Evolutionary conservation across 35 echinoderm and acorn worm genomes (phyloP).

Genomic region (Ptychodera flava): DNA sequence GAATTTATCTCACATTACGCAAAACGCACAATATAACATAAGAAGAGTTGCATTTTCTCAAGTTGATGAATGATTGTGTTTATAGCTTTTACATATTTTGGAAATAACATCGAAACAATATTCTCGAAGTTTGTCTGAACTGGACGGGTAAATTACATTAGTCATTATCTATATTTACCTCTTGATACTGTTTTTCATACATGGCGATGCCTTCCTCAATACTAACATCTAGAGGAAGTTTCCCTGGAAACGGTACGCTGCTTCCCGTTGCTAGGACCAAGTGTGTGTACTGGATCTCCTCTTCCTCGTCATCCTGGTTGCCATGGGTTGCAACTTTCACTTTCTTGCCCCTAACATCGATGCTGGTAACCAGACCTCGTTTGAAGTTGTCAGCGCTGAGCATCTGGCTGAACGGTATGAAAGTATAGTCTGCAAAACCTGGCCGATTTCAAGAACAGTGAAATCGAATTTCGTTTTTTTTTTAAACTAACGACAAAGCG

Average conservation of each 20-base stretch:
- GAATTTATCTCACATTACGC: too few relatives aligned
- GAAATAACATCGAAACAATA: too few relatives aligned
- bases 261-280: constrained; percentile 75
- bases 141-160: too few relatives aligned
- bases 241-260: constrained; percentile 48
- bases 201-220: neutral
- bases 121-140: too few relatives aligned
- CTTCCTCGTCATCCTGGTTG: constrained; percentile 30
- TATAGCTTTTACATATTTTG: too few relatives aligned
- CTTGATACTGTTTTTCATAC: neutral
- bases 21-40: too few relatives aligned
- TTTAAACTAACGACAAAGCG: too few relatives aligned
- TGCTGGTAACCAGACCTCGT: constrained; percentile 43
- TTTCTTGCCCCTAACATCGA: constrained; percentile 22
- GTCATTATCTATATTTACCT: too few relatives aligned
- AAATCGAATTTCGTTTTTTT: too few relatives aligned
- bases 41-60: too few relatives aligned
- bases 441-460: constrained; percentile 13
- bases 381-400: constrained; percentile 51
- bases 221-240: constrained; percentile 19
- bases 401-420: constrained; percentile 48
- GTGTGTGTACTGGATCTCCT: constrained; percentile 57
- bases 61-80: too few relatives aligned
- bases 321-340: constrained; percentile 22
- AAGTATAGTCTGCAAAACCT: constrained; percentile 69